Percentiles rank a stretch among this genome's conserved stretches.
phyloP scores from a whole-genome alignment of 2,888 invertebrate species.

The Sesamia inferens region DNA sequence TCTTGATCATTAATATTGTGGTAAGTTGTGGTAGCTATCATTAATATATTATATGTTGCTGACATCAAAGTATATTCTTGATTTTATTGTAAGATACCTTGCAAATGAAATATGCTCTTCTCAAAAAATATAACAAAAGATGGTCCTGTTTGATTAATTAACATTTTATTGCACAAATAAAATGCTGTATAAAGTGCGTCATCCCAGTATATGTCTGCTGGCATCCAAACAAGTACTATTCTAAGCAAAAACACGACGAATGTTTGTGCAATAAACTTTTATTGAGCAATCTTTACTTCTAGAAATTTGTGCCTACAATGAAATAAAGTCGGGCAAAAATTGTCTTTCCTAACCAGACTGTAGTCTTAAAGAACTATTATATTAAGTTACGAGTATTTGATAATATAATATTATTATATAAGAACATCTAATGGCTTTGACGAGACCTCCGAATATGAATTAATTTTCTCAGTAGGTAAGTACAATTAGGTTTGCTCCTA shows the following conservation, averaged over 20 bases:
- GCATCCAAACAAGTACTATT: constrained; percentile 67
- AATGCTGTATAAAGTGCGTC: constrained; percentile 50
- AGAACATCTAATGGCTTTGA: no score
- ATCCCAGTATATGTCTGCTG: constrained; percentile 54
- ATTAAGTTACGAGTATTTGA: constrained; percentile 10
- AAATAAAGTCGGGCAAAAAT: constrained; percentile 29
- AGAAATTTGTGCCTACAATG: constrained; percentile 15
- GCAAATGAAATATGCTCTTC: constrained; percentile 5
- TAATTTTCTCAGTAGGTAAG: no score
- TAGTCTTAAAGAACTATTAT: constrained; percentile 7
- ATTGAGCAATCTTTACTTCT: constrained; percentile 36
- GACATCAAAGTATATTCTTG: background rate
- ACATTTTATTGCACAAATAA: constrained; percentile 56
- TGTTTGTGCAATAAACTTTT: constrained; percentile 58
- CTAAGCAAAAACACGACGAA: constrained; percentile 60
- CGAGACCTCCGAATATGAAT: no score
- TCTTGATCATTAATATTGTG: background rate
- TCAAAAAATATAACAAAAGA: constrained; percentile 13
- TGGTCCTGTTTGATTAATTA: constrained; percentile 50
- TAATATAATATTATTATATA: no score
- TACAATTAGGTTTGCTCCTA: no score
- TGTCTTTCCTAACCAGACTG: background rate
- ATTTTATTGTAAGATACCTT: constrained; percentile 11
- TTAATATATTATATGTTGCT: no score
- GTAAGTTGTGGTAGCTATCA: background rate